These are phyloP conservation scores for Craseonycteris thonglongyai DNA, from an alignment of 2,113 vertebrate genomes.

Conservation along the genomic window DNA sequence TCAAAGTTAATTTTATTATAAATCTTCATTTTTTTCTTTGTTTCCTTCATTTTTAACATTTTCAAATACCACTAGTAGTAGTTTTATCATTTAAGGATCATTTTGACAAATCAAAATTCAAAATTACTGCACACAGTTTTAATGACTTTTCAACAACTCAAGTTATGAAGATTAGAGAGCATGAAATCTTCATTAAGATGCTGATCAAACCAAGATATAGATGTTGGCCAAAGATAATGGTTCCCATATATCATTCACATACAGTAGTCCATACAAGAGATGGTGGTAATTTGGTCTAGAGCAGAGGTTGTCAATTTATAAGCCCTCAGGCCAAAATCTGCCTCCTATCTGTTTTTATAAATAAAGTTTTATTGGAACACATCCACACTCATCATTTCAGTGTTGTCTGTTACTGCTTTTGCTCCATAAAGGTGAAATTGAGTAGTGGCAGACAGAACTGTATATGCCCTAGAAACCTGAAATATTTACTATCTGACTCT, in stretches of 20 bases:
- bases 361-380: constrained; percentile 30
- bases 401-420: background rate
- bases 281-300: background rate
- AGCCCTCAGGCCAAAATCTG: background rate
- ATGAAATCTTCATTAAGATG: background rate
- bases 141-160: constrained; percentile 7
- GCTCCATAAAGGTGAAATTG: background rate
- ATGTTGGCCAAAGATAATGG: background rate
- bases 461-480: background rate
- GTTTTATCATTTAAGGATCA: background rate
- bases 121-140: background rate
- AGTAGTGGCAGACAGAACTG: background rate
- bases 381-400: background rate
- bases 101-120: background rate
- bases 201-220: background rate
- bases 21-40: background rate
- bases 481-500: constrained; percentile 5
- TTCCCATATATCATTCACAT: background rate
- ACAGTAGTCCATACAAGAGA: background rate
- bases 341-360: background rate
- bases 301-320: background rate
- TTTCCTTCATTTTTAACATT: background rate
- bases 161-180: background rate
- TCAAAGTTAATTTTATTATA: background rate
- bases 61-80: background rate